Percentiles rank a stretch among this genome's conserved stretches.
These are phyloP conservation scores for Coelopa pilipes DNA, from an alignment of 2,888 invertebrate genomes.

Conservation along the genomic window DNA sequence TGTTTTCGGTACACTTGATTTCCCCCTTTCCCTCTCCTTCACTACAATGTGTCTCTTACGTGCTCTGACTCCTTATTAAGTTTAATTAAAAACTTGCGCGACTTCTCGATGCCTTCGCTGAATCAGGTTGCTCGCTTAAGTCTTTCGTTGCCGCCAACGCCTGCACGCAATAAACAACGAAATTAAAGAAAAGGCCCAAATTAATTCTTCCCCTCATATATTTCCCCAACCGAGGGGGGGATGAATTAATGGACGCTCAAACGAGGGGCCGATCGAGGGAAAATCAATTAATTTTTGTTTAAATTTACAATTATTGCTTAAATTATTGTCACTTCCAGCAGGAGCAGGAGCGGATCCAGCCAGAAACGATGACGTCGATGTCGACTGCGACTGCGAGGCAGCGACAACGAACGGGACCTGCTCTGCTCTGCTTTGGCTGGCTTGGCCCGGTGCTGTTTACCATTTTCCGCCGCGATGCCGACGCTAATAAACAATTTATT, in stretches of 20 bases:
- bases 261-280: neutral
- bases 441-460: neutral
- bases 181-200: constrained; percentile 27
- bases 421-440: too few relatives aligned
- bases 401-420: constrained; percentile 3
- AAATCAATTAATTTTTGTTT: constrained; percentile 31
- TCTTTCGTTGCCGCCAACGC: constrained; percentile 23
- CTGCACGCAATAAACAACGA: constrained; percentile 24
- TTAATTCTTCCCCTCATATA: constrained; percentile 10
- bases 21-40: neutral
- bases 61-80: constrained; percentile 16
- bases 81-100: too few relatives aligned
- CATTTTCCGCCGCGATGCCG: constrained; percentile 5
- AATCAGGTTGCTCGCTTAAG: constrained; percentile 26
- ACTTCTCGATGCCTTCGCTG: neutral
- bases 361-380: too few relatives aligned
- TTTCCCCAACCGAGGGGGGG: neutral
- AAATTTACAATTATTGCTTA: constrained; percentile 25
- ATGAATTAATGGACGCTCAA: too few relatives aligned
- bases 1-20: neutral
- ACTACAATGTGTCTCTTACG: neutral
- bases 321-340: constrained; percentile 14
- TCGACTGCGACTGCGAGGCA: neutral
- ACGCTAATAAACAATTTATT: constrained; percentile 34
- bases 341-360: neutral